Percentiles rank a stretch among this genome's conserved stretches.
Conservation (phyloP, 2,113 vertebrate genomes). For the Reinhardtius hippoglossoides region DNA sequence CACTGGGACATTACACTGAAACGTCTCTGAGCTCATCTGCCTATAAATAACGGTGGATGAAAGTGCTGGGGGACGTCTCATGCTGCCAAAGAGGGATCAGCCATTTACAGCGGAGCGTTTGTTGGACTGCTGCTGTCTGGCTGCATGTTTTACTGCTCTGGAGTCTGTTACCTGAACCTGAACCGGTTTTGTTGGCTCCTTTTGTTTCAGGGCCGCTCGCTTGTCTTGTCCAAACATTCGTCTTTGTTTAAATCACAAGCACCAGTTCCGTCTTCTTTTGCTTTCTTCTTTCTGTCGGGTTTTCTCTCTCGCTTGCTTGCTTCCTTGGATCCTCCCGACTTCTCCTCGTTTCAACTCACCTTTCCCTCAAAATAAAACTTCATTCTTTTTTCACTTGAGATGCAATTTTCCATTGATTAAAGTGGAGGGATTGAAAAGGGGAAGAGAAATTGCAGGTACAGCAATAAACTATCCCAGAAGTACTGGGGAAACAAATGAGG, state of each 20-base stretch:
- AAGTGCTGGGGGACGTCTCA: constrained; percentile 52
- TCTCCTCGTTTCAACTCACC: too few relatives aligned
- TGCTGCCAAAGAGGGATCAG: constrained; percentile 59
- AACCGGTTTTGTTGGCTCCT: constrained; percentile 24
- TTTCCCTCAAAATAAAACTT: background rate
- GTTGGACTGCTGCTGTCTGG: background rate
- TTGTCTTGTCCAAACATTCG: background rate
- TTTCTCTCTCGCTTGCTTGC: too few relatives aligned
- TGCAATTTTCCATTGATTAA: background rate
- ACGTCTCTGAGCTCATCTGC: constrained; percentile 59
- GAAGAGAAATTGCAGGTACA: background rate
- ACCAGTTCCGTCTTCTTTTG: too few relatives aligned
- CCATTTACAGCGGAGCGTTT: constrained; percentile 51
- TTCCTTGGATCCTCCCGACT: too few relatives aligned
- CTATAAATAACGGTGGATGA: constrained; percentile 74
- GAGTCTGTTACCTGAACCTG: constrained; percentile 16
- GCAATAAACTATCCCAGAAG: background rate
- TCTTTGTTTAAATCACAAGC: constrained; percentile 13
- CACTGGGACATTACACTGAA: constrained; percentile 38
- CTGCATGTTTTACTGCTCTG: constrained; percentile 20
- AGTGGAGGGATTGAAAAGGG: background rate
- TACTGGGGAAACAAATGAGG: too few relatives aligned
- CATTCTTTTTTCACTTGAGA: background rate
- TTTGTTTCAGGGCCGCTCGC: constrained; percentile 3
- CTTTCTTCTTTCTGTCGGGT: too few relatives aligned